These are phyloP conservation scores for Butorides virescens DNA, from an alignment of 2,113 vertebrate species.

Conservation along the genomic window DNA sequence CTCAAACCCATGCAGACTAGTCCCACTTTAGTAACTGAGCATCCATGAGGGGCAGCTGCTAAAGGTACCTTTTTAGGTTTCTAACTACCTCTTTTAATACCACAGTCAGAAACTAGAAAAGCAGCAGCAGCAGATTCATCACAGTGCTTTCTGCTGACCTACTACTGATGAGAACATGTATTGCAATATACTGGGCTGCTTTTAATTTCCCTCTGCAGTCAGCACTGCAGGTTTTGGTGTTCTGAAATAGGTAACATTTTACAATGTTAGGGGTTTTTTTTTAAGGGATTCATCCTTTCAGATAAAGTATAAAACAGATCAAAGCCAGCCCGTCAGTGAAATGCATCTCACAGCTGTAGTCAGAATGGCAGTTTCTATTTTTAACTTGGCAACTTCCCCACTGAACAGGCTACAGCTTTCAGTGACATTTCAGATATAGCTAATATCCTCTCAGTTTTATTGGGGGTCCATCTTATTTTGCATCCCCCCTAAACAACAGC, in stretches of 20 bases:
- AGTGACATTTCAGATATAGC: conserved; percentile 47
- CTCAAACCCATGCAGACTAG: neutral
- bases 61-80: neutral
- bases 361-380: conserved; percentile 61
- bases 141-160: conserved; percentile 2
- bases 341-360: conserved; percentile 37
- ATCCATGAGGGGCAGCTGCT: neutral
- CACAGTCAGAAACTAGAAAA: neutral
- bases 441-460: neutral
- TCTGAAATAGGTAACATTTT: neutral
- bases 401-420: conserved; percentile 43
- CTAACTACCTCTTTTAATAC: neutral
- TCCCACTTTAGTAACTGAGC: neutral
- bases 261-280: neutral
- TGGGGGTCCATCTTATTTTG: neutral
- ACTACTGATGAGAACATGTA: neutral
- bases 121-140: conserved; percentile 5
- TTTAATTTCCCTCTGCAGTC: neutral
- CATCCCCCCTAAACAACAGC: neutral
- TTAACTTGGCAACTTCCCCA: conserved; percentile 57
- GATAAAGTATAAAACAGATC: conserved; percentile 39
- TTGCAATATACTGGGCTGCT: neutral
- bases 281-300: neutral
- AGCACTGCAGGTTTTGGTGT: neutral
- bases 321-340: conserved; percentile 47